phyloP scores from a whole-genome alignment of 2,888 invertebrate genomes.

The Phania funesta region DNA sequence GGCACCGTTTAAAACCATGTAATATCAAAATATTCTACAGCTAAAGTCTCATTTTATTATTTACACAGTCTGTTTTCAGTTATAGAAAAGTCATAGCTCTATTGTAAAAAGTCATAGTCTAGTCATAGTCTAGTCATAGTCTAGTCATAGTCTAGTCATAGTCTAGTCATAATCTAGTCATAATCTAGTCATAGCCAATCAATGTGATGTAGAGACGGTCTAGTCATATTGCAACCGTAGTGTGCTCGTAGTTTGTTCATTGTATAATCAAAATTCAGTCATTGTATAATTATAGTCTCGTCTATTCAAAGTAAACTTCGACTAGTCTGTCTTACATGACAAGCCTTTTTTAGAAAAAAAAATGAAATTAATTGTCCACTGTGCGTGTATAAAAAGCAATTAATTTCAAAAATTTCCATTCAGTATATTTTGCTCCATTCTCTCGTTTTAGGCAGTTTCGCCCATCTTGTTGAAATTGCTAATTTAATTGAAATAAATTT shows the following conservation, averaged over 20 bases:
- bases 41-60: no score
- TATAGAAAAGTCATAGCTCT: not conserved
- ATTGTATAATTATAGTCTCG: no score
- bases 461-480: slow-evolving; percentile 1
- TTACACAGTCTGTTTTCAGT: not conserved
- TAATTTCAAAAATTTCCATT: not conserved
- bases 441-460: not conserved
- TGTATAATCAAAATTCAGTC: no score
- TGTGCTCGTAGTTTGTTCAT: no score
- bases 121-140: not conserved
- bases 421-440: not conserved
- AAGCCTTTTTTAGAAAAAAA: not conserved
- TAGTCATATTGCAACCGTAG: no score
- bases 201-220: no score
- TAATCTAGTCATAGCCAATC: not conserved
- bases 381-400: not conserved
- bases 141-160: not conserved
- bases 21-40: no score
- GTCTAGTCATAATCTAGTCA: not conserved
- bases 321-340: no score
- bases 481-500: slow-evolving; percentile 36
- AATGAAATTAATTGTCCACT: not conserved
- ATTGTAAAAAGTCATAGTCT: not conserved
- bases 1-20: no score
- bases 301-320: no score